Base-by-base conservation (phyloP, 2,113 vertebrate genomes). In the Myocastor coypus region DNA sequence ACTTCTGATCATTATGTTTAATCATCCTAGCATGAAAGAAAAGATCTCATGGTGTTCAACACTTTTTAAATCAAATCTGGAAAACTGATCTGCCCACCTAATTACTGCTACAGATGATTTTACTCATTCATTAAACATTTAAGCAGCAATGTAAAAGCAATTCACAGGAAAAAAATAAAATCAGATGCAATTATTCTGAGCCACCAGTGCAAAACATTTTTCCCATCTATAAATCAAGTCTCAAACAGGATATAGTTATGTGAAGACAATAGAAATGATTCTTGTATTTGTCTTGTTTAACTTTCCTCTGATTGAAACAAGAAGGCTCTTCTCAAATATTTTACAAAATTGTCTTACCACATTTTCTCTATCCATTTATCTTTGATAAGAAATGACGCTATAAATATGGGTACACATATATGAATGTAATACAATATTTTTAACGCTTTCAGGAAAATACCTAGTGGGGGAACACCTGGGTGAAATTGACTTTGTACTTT, bases 101-200 rank as follows among this genome's bases (percentile, higher is more conserved):
- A 94, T 87, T 63, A 89, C 63, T 86, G 63, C 37, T 90, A 90
- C 85, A 86, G 42, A 78, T 78, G 46, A 68, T 78, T 61, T 37
- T 87, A 93, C 73, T 78, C 32, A 91, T 80, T 88, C 64, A 87
- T 94, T 96, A 97, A 90, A 94, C 28, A 92, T 94, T 95, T 92
- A 89, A 89, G 37, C 37, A 85, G 13, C 77, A 94, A 94, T 34
- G 64, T 87, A 93, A 94, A 96, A 96, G 40, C 24, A 94, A 95
- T 89, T 85, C 50, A 75, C 30, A 69, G 22, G 42, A 84, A 96
- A 94, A 94, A 95, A 92, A 50, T 92, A 87, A 92, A 28, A 88
- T 77, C 64, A 96, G 77, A 95, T 61, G 66, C 77, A 96, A 95
- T 96, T 94, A 95, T 32, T 87, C 28, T 34, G 52, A 87, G 14